Evolutionary conservation across 2,113 vertebrate species (phyloP).

Genomic region (Prunella fulvescens): DNA sequence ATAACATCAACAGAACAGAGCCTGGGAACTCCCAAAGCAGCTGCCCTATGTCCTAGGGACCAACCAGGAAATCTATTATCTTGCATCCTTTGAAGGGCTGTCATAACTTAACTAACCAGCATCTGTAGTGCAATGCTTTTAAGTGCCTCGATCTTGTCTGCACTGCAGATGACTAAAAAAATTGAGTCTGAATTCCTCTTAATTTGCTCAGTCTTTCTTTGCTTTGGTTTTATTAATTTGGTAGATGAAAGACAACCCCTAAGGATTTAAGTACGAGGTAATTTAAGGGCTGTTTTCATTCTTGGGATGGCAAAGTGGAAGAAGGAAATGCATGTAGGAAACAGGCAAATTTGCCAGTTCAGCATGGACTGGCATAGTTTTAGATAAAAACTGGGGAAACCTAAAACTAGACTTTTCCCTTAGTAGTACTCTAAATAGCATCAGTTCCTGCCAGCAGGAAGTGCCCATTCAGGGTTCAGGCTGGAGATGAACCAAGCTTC

Average conservation of each 20-base stretch:
- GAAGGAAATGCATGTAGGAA: background rate
- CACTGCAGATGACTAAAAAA: background rate
- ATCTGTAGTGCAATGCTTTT: background rate
- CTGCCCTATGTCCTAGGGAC: background rate
- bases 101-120: background rate
- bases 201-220: background rate
- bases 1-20: background rate
- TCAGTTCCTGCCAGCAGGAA: background rate
- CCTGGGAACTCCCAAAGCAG: background rate
- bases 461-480: background rate
- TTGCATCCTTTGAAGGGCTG: background rate
- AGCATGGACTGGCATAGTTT: background rate
- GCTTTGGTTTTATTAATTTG: background rate
- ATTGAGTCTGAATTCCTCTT: background rate
- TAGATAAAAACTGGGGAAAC: background rate
- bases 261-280: background rate
- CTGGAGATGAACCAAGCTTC: background rate
- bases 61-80: background rate
- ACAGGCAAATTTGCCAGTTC: background rate
- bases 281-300: background rate
- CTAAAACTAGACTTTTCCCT: background rate
- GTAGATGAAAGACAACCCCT: background rate
- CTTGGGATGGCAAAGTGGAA: background rate
- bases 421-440: background rate
- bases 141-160: background rate